Evolutionary conservation across 2,797 vertebrate species (phyloP).

Genomic region (Sebastes steindachneri): DNA sequence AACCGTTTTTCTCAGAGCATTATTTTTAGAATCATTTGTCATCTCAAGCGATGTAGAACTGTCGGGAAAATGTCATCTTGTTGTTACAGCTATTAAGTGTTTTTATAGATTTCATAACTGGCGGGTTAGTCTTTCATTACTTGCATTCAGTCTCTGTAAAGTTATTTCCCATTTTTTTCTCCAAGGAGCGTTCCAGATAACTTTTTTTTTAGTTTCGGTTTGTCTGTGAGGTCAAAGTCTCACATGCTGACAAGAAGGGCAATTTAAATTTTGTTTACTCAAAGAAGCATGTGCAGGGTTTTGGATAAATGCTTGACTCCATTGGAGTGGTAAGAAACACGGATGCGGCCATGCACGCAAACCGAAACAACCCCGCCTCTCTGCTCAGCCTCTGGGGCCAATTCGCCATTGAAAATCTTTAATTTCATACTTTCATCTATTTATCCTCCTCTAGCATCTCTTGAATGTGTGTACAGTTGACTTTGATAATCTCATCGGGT

Average conservation of each 20-base stretch:
- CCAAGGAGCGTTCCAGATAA: not conserved
- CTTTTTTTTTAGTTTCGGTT: not conserved
- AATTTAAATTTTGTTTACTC: slow-evolving; percentile 20
- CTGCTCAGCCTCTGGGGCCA: not conserved
- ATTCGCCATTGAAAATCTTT: slow-evolving; percentile 38
- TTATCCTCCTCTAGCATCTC: slow-evolving; percentile 31
- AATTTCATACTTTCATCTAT: slow-evolving; percentile 45
- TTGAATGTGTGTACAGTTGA: slow-evolving; percentile 33
- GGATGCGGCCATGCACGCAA: not conserved
- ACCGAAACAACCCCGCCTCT: not conserved
- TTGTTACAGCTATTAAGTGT: slow-evolving; percentile 28
- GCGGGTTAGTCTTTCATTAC: slow-evolving; percentile 27
- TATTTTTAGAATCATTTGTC: slow-evolving; percentile 32
- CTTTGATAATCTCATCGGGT: slow-evolving; percentile 31
- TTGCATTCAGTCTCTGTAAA: slow-evolving; percentile 3
- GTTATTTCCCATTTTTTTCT: slow-evolving; percentile 11
- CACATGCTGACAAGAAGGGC: not conserved
- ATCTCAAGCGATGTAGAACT: slow-evolving; percentile 1
- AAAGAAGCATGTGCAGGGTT: not conserved
- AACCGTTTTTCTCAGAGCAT: slow-evolving; percentile 10
- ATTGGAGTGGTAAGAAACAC: not conserved
- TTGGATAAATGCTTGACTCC: not conserved
- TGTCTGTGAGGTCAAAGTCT: slow-evolving; percentile 18
- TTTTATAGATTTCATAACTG: slow-evolving; percentile 36
- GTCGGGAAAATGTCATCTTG: not conserved